A percentile compares a stretch with the other conserved stretches of the same genome.
Conservation (phyloP, 2,797 vertebrate genomes). For the Sphenopsis melanotis region DNA sequence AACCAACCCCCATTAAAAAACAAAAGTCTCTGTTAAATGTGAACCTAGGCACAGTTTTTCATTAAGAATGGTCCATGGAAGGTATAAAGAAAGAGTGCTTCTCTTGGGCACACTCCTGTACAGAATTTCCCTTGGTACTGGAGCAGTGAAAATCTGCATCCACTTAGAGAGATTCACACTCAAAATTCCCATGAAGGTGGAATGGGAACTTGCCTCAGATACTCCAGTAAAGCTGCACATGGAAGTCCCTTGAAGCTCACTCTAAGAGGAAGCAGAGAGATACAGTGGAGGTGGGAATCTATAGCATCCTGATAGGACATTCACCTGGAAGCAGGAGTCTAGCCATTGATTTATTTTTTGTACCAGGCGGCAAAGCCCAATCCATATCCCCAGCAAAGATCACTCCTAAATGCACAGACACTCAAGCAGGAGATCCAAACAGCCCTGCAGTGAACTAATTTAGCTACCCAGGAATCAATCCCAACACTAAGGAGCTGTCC, state of each 20-base stretch:
- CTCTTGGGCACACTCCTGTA: neutral
- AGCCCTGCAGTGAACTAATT: neutral
- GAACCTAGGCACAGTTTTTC: neutral
- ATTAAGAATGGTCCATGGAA: neutral
- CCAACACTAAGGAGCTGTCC: neutral
- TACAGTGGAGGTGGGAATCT: neutral
- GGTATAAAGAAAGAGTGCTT: neutral
- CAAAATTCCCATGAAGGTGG: neutral
- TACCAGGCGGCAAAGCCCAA: neutral
- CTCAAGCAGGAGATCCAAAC: neutral
- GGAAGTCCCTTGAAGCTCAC: neutral
- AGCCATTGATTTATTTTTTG: neutral
- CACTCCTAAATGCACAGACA: neutral
- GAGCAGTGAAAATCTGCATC: neutral
- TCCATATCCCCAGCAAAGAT: neutral
- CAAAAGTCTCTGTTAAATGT: neutral
- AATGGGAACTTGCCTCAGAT: neutral
- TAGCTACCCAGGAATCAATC: neutral
- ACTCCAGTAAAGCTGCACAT: neutral
- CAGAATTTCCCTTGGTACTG: neutral
- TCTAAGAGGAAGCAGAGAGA: neutral
- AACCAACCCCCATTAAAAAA: accelerated
- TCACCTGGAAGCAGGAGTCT: neutral
- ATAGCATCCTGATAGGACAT: neutral
- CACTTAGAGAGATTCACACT: neutral